phyloP scores from a whole-genome alignment of 2,888 invertebrate genomes.

The Caradrina clavipalpis region DNA sequence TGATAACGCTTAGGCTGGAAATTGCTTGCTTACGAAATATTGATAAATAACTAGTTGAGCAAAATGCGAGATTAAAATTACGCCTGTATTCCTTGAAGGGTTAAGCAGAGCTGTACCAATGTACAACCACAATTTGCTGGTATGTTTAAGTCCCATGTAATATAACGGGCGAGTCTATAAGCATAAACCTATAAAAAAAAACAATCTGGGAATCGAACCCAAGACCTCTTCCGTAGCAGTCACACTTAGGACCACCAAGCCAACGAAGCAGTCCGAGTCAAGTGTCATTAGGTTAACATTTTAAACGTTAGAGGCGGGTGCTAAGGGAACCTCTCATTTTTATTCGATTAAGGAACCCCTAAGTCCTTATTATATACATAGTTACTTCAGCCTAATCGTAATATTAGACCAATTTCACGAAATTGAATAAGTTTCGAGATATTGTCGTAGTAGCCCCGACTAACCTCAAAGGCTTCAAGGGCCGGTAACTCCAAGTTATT shows the following conservation, averaged over 20 bases:
- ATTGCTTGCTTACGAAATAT: background rate
- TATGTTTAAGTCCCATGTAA: too few relatives aligned
- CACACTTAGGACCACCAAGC: too few relatives aligned
- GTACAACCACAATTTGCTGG: too few relatives aligned
- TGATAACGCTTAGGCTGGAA: background rate
- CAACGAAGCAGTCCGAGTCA: background rate
- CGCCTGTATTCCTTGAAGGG: too few relatives aligned
- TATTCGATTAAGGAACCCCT: slow-evolving; percentile 30
- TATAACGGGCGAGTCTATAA: too few relatives aligned
- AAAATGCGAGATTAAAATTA: too few relatives aligned
- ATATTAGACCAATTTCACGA: slow-evolving; percentile 70
- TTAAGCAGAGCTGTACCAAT: too few relatives aligned
- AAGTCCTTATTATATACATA: slow-evolving; percentile 21
- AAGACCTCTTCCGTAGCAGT: too few relatives aligned
- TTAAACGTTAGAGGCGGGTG: background rate
- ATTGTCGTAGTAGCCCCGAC: slow-evolving; percentile 68
- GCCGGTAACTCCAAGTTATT: slow-evolving; percentile 74
- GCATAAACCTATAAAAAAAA: too few relatives aligned
- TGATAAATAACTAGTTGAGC: too few relatives aligned
- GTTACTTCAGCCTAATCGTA: slow-evolving; percentile 63
- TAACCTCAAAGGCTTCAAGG: slow-evolving; percentile 68
- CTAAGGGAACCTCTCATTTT: slow-evolving; percentile 29
- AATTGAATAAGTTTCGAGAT: slow-evolving; percentile 81
- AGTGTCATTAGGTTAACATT: background rate
- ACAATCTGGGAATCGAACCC: too few relatives aligned